Percentiles rank a stretch among this genome's conserved stretches.
Conservation (phyloP, 2,113 vertebrate genomes). For the Cercopithecus mona region DNA sequence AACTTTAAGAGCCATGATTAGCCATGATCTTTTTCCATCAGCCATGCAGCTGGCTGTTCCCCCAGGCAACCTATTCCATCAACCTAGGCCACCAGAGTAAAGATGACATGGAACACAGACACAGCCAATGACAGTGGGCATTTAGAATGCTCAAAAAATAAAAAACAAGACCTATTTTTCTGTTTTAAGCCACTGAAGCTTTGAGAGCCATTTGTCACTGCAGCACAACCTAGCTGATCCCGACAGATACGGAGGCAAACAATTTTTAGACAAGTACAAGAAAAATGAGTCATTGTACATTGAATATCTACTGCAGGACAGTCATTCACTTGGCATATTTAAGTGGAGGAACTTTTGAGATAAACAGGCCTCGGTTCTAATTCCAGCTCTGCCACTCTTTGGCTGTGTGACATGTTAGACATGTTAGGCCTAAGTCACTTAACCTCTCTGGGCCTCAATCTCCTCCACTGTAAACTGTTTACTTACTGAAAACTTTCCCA, state of each 20-base stretch:
- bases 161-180: not conserved
- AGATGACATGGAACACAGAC: not conserved
- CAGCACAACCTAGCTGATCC: not conserved
- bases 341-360: not conserved
- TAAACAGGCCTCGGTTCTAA: not conserved
- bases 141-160: not conserved
- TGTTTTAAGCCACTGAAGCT: not conserved
- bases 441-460: not conserved
- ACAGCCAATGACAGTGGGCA: not conserved
- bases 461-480: not conserved
- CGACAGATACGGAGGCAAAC: not conserved
- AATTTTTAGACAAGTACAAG: not conserved
- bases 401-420: not conserved
- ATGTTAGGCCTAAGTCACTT: not conserved
- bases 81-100: not conserved
- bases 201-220: not conserved
- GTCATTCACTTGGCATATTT: not conserved
- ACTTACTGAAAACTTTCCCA: not conserved
- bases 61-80: not conserved
- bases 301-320: fast-evolving
- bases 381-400: not conserved
- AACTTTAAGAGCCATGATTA: not conserved
- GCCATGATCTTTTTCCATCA: not conserved
- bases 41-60: not conserved
- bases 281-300: fast-evolving